Percentiles rank a stretch among this genome's conserved stretches.
These are phyloP conservation scores for Sporophila hypoxantha DNA, from an alignment of 2,113 vertebrate genomes.

Conservation along the genomic window DNA sequence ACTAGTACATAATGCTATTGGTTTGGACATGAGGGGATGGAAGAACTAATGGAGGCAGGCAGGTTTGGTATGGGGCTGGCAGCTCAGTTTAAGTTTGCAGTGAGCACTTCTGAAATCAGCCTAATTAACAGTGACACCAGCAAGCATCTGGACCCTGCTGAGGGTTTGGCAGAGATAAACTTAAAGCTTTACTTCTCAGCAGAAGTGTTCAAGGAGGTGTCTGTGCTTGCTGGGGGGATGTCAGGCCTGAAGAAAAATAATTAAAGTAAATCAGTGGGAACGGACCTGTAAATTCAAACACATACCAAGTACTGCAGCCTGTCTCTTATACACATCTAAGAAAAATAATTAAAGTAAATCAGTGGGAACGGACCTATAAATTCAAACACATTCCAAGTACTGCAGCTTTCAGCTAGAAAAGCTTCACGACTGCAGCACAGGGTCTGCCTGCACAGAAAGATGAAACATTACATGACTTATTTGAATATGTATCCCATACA, in stretches of 20 bases:
- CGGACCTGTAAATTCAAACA: background rate
- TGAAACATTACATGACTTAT: background rate
- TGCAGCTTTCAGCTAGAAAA: background rate
- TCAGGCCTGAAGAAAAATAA: slow-evolving; percentile 32
- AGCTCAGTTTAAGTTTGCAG: slow-evolving; percentile 4
- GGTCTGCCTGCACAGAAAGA: background rate
- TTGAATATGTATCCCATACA: background rate
- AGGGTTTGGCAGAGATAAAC: slow-evolving; percentile 18
- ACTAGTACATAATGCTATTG: slow-evolving; percentile 2
- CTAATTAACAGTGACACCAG: slow-evolving; percentile 39
- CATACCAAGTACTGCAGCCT: background rate
- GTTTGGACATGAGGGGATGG: slow-evolving; percentile 20
- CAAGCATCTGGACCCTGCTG: background rate
- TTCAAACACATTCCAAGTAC: background rate
- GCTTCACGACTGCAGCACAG: background rate
- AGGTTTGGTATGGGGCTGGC: background rate
- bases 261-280: slow-evolving; percentile 15
- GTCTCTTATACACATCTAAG: too few relatives aligned
- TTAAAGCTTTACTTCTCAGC: background rate
- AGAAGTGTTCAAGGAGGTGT: background rate
- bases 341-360: slow-evolving; percentile 37
- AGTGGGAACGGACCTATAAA: background rate
- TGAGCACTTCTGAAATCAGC: background rate
- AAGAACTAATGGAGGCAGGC: slow-evolving; percentile 6
- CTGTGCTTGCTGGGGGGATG: background rate